Evolutionary conservation across 2,888 invertebrate species (phyloP).

Genomic region (Limnephilus rhombicus): DNA sequence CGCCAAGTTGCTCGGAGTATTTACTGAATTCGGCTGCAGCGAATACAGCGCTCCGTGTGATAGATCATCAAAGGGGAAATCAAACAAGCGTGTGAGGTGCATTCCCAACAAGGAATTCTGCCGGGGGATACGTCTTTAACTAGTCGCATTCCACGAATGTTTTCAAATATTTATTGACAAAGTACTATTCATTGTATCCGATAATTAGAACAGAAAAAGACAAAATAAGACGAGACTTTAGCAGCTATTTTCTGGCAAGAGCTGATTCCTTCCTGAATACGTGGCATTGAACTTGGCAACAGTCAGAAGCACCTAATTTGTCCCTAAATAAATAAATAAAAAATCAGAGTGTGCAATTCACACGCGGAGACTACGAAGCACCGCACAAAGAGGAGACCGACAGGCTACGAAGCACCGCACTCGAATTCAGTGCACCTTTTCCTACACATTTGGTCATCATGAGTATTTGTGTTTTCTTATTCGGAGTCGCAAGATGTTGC

Average conservation of each 20-base stretch:
- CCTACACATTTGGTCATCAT: too few species aligned
- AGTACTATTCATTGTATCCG: too few species aligned
- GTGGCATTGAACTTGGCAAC: background rate
- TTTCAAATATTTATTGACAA: background rate
- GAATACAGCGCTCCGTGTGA: conserved; percentile 21
- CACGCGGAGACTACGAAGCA: too few species aligned
- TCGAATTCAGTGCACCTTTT: too few species aligned
- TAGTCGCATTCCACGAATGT: background rate
- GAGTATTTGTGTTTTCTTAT: too few species aligned
- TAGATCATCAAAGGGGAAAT: conserved; percentile 21
- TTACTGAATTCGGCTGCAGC: conserved; percentile 25
- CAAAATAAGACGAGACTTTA: background rate
- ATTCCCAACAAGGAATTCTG: conserved; percentile 5
- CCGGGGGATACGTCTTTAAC: background rate
- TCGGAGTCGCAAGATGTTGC: too few species aligned
- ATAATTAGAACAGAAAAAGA: too few species aligned
- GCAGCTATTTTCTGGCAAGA: background rate
- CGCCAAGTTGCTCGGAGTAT: background rate
- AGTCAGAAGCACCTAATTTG: background rate
- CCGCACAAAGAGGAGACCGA: too few species aligned
- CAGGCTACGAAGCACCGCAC: too few species aligned
- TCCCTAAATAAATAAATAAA: background rate
- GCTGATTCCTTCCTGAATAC: background rate
- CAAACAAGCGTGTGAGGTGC: background rate
- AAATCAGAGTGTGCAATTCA: too few species aligned